Conservation (phyloP, 2,888 invertebrate species). For the Margaritifera margaritifera region DNA sequence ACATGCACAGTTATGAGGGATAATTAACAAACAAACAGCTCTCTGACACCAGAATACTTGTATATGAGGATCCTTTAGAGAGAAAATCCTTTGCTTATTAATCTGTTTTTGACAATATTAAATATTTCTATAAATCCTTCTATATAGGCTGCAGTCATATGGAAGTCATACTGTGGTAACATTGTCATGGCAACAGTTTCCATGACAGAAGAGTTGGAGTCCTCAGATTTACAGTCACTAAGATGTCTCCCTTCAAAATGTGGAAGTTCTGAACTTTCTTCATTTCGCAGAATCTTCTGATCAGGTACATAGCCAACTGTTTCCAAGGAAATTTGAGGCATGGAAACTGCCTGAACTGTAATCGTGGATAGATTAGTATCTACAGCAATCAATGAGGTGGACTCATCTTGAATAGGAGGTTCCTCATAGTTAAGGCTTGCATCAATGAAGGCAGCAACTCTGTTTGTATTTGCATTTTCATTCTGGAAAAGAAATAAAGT, state of each 20-base stretch:
- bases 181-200: slow-evolving; percentile 17
- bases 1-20: too few relatives aligned
- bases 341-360: too few relatives aligned
- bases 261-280: too few relatives aligned
- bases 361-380: too few relatives aligned
- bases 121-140: slow-evolving; percentile 59
- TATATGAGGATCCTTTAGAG: slow-evolving; percentile 6
- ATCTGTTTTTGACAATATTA: slow-evolving; percentile 51
- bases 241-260: slow-evolving; percentile 12
- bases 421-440: slow-evolving; percentile 32
- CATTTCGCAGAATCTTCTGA: too few relatives aligned
- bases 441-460: slow-evolving; percentile 65
- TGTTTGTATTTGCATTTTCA: slow-evolving; percentile 51
- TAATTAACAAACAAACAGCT: too few relatives aligned
- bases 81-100: slow-evolving; percentile 56
- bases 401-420: too few relatives aligned
- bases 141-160: slow-evolving; percentile 45
- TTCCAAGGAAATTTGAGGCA: too few relatives aligned
- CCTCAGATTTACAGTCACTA: slow-evolving; percentile 5
- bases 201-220: slow-evolving; percentile 20
- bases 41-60: too few relatives aligned
- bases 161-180: slow-evolving; percentile 58
- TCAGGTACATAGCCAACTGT: too few relatives aligned
- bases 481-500: slow-evolving; percentile 26
- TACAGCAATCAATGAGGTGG: too few relatives aligned